Evolutionary conservation across 2,888 invertebrate genomes (phyloP), one percentile per base, ranked within the genome.

Genomic region (Litoditis marina): DNA sequence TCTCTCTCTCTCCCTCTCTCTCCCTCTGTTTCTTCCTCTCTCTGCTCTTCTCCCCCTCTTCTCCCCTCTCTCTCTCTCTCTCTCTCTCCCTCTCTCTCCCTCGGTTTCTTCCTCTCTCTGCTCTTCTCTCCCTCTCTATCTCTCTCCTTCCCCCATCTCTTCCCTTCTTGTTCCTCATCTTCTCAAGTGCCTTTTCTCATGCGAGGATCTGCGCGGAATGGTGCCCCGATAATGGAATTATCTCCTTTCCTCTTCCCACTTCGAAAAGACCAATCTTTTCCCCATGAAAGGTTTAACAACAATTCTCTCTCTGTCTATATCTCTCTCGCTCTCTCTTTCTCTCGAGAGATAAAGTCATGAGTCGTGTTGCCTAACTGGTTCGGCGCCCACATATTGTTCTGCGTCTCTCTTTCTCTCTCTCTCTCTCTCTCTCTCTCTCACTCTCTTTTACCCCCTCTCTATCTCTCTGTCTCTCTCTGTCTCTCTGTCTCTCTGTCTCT

Each of bases 51-150:
- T 44, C 25, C n/a, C 13, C 34, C 27, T 22, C 28, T 28, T 36
- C 25, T 34, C 22, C 34, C 34, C 36, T 16, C 11, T 31, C 31
- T 32, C 47, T 47, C 34, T 44, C 57, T 30, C 46, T 57, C 58
- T 60, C 42, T 44, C 55, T 55, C 60, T 59, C 25, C 5, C 49
- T 4, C 51, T 25, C 59, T 39, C 46, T 39, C 36, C 39, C 28
- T 50, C 32, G 28, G 47, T 36, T 13, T 11, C 53, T 34, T 39
- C 51, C 31, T 58, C 49, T 39, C 36, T 2, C 39, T 39, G 39
- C 30, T 30, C 1, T 34, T 32, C 31, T 51, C 28, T 42, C 27
- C 28, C 60, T 42, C 19, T 60, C 36, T 30, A 50, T 39, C 59
- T 46, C 57, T 31, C 49, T 39, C 28, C 28, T 19, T 8, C 19